Base-by-base conservation (phyloP, 2,797 vertebrate genomes). In the Pseudochaenichthys georgianus region DNA sequence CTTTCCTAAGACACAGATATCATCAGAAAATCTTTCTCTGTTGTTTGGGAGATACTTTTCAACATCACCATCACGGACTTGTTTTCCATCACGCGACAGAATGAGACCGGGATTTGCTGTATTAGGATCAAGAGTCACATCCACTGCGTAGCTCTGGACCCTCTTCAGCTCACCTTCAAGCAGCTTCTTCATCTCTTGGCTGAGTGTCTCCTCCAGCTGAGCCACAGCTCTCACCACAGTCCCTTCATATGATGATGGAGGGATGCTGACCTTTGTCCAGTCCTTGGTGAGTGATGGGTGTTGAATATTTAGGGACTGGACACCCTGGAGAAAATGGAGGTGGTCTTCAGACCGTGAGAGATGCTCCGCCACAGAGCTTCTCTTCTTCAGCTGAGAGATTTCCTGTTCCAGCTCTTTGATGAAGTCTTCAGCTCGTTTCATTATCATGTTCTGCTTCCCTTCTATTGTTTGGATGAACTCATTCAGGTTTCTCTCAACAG, bases 331-430 rank as follows among this genome's bases (percentile, higher is more conserved):
- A 31, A 54, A 8, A 16, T 54, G 52, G 3, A 54, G 6, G 1
- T 54, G 19, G 23, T 54, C 52, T 10, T 31, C 52, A 31, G 13
- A 31, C 23, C 0, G 28, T 16, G 0, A 0, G 23, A 54, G 3
- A 3, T 31, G 23, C 52, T 23, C 19, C 0, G 45, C 4, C 0
- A 51, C 62, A 23, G 23, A 23, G 23, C 23, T 23, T 50, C 59
- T 70, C 60, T 55, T 61, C 28, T 0, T 50, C 61, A 80, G 48
- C 31, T 70, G 54, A 50, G 48, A 75, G 50, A 75, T 75, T 55
- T 80, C 78, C 28, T 66, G 43, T 61, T 62, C 21, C 61, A 80
- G 72, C 11, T 50, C 16, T 73, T 15, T 28, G 61, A 73, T 73
- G 45, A 28, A 48, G 0, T 0, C 45, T 28, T 73, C 34, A 0